phyloP scores from a whole-genome alignment of 2,797 vertebrate genomes.

The Halcyon chelicuti region DNA sequence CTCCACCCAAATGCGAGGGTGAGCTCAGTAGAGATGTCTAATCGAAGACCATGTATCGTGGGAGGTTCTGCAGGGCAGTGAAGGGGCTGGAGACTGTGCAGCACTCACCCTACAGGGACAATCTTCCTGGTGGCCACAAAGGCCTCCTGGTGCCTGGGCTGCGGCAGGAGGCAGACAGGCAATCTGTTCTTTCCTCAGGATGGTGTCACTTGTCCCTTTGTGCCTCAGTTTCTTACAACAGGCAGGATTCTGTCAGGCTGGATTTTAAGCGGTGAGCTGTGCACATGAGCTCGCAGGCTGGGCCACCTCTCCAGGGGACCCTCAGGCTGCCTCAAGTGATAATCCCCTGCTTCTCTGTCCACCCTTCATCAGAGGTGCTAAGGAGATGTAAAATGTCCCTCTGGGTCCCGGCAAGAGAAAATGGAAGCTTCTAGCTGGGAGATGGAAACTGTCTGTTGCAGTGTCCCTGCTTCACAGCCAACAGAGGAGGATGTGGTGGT shows the following conservation, averaged over 20 bases:
- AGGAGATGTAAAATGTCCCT: background rate
- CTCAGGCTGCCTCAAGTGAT: background rate
- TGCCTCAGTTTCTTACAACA: accelerated
- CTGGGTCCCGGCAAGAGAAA: background rate
- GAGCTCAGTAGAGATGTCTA: background rate
- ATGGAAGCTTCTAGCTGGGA: background rate
- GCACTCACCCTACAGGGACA: background rate
- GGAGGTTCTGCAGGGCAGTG: background rate
- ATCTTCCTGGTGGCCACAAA: background rate
- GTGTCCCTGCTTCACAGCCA: background rate
- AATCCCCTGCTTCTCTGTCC: background rate
- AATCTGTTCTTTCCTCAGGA: background rate
- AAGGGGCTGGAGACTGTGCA: background rate
- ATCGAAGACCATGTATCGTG: background rate
- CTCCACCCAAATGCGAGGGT: accelerated
- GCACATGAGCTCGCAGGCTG: background rate
- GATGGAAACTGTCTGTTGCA: background rate
- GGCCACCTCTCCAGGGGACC: background rate
- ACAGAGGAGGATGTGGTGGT: background rate
- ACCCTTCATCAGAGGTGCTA: background rate
- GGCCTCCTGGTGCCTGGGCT: background rate
- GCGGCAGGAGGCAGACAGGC: background rate
- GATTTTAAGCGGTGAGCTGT: background rate
- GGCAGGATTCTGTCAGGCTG: background rate
- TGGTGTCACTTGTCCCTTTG: background rate